A percentile compares a stretch with the other conserved stretches of the same genome.
These are phyloP conservation scores for Gymnopithys bicolor DNA, from an alignment of 2,797 vertebrate genomes.

Conservation along the genomic window DNA sequence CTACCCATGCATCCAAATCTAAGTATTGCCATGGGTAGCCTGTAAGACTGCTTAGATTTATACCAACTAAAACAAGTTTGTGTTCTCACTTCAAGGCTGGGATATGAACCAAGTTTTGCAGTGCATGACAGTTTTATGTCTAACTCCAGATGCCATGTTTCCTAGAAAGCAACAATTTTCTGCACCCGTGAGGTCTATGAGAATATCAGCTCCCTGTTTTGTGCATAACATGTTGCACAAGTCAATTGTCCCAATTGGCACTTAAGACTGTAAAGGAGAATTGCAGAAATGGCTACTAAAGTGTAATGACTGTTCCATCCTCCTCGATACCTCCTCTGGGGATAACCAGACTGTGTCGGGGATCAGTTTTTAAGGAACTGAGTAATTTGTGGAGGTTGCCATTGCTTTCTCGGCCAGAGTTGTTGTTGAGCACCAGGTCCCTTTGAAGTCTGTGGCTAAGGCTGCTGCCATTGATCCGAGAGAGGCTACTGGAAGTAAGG, in stretches of 20 bases:
- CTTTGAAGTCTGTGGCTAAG: slow-evolving; percentile 89
- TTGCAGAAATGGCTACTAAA: slow-evolving; percentile 78
- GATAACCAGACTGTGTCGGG: slow-evolving; percentile 91
- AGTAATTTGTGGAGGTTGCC: slow-evolving; percentile 93
- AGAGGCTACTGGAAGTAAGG: slow-evolving; percentile 78
- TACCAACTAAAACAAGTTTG: not conserved
- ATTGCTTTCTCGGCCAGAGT: slow-evolving; percentile 88
- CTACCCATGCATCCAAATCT: slow-evolving; percentile 41
- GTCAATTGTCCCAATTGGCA: slow-evolving; percentile 50
- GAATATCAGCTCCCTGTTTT: slow-evolving; percentile 25
- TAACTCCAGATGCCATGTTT: slow-evolving; percentile 50
- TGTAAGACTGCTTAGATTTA: not conserved
- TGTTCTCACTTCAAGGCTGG: not conserved
- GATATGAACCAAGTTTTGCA: slow-evolving; percentile 25
- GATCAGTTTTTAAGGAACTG: slow-evolving; percentile 92
- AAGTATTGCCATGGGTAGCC: not conserved
- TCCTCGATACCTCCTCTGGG: slow-evolving; percentile 96
- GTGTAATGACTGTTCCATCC: slow-evolving; percentile 94
- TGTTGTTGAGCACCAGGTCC: slow-evolving; percentile 87
- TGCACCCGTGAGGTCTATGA: slow-evolving; percentile 8
- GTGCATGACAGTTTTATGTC: slow-evolving; percentile 15
- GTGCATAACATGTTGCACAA: not conserved
- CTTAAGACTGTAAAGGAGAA: slow-evolving; percentile 54
- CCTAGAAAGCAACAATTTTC: slow-evolving; percentile 51
- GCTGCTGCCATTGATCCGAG: slow-evolving; percentile 83